Conservation (phyloP, 1,140 invertebrate species). For the Heliconius hermathena region DNA sequence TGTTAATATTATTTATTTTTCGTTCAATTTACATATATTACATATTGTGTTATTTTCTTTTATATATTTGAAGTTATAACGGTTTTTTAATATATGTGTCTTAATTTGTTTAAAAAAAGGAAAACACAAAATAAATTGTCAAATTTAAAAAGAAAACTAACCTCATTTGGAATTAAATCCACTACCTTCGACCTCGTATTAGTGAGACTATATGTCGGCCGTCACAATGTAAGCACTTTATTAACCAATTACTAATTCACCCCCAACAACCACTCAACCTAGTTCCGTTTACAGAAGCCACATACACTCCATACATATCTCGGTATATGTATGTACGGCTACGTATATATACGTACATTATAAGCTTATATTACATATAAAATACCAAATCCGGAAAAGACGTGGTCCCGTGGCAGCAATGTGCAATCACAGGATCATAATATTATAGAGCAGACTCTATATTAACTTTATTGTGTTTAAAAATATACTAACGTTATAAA, state of each 20-base stretch:
- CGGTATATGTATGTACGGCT: background rate
- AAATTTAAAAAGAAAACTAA: too few relatives aligned
- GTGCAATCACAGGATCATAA: background rate
- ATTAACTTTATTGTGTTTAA: background rate
- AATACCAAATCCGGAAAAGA: background rate
- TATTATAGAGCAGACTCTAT: background rate
- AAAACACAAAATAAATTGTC: too few relatives aligned
- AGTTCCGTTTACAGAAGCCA: constrained; percentile 12
- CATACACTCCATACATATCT: background rate
- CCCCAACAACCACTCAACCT: constrained; percentile 13
- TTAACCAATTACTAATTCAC: constrained; percentile 13
- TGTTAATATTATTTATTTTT: too few relatives aligned
- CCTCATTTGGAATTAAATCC: background rate
- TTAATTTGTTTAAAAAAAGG: too few relatives aligned
- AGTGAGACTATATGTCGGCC: background rate
- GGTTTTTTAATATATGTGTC: too few relatives aligned
- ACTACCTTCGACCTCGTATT: background rate
- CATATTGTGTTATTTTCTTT: too few relatives aligned
- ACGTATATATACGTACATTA: background rate
- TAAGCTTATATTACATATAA: background rate
- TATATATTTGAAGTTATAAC: too few relatives aligned
- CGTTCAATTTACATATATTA: too few relatives aligned
- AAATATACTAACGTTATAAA: background rate
- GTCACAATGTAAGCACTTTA: constrained; percentile 4
- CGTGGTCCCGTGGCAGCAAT: background rate